Percentiles rank a stretch among this genome's conserved stretches.
Conservation (phyloP, 2,888 invertebrate genomes). For the Coecobrya sp. region DNA sequence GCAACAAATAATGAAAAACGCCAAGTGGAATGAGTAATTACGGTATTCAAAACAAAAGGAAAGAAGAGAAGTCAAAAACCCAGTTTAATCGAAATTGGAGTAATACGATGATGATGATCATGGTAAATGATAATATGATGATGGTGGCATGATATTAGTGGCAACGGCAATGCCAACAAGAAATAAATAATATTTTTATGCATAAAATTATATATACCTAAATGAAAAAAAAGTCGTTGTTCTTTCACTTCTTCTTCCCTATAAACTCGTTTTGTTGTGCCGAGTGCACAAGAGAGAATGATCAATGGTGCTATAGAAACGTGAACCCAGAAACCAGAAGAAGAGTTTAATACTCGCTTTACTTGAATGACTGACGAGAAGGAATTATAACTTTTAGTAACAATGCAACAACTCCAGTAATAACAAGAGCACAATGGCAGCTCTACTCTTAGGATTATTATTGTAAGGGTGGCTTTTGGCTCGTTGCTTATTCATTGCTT, state of each 20-base stretch:
- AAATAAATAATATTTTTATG: slow-evolving; percentile 30
- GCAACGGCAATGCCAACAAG: slow-evolving; percentile 44
- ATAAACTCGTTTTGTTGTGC: neutral
- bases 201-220: slow-evolving; percentile 45
- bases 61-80: slow-evolving; percentile 39
- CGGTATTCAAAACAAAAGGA: neutral
- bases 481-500: neutral
- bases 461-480: slow-evolving; percentile 33
- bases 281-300: neutral
- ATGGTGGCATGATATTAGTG: neutral
- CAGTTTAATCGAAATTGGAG: slow-evolving; percentile 60
- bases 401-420: slow-evolving; percentile 23
- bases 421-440: slow-evolving; percentile 2
- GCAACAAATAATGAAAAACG: neutral
- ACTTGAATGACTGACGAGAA: neutral
- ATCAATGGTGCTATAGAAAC: slow-evolving; percentile 45
- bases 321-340: neutral
- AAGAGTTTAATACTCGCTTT: neutral
- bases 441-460: no score
- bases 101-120: slow-evolving; percentile 55
- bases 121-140: slow-evolving; percentile 29
- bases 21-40: neutral
- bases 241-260: slow-evolving; percentile 22
- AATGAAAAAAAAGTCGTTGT: slow-evolving; percentile 27
- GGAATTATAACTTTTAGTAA: neutral